Base-by-base conservation (phyloP, 2,113 vertebrate species). In the Sprattus sprattus region DNA sequence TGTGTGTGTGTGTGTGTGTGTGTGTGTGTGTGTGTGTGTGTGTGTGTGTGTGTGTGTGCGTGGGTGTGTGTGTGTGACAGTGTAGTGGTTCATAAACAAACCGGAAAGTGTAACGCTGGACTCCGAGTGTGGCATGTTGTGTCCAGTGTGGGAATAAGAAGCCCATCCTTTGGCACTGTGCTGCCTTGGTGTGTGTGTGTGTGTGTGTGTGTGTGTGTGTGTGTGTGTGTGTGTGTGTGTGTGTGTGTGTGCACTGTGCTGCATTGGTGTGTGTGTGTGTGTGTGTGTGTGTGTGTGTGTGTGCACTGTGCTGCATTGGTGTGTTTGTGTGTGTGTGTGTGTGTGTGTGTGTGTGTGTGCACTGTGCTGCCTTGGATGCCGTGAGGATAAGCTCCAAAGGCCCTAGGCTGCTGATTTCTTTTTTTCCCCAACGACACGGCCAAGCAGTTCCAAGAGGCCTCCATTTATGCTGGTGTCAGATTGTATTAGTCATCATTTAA, bases 391-490 rank as follows among this genome's bases (percentile, higher is more conserved):
- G 71, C 32, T 78, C 28, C 28, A 39, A 39, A 78, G 28, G 71
- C 71, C 71, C 16, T 13, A 11, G 32, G 71, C 71, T 78, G 32
- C 71, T 32, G 71, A 78, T 9, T 3, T 11, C 15, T 39, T 39
- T 75, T 39, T 15, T 15, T 15, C 9, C 28, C 9, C 9, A 39
- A 16, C 20, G 54, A 60, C 54, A 22, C 6, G 54, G 18, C 10
- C 71, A 39, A 78, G 71, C 71, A 78, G 71, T 78, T 78, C 32
- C 71, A 78, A 78, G 28, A 16, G 71, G 71, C 28, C 28, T 78
- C 71, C 71, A 39, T 78, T 78, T 54, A 25, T 83, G 49, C n/a
- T 60, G 47, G 54, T 44, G 82, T 64, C 57, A 83, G 20, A 45
- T 78, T 16, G 13, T 39, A 78, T 64, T 45, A 83, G 20, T 67